Conservation (phyloP, 2,113 vertebrate species). For the Neogobius melanostomus region DNA sequence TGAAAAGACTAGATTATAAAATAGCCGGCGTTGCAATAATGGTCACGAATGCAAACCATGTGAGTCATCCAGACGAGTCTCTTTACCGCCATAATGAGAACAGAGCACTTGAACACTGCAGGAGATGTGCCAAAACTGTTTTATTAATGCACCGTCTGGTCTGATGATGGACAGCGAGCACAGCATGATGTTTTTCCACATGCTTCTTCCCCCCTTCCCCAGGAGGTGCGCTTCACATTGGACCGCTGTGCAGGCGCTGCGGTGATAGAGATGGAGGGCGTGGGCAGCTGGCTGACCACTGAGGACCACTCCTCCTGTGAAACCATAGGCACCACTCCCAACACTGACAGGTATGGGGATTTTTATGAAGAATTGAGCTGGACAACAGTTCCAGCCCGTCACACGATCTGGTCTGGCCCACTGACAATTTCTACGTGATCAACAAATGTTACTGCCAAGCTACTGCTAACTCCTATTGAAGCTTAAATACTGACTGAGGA, state of each 20-base stretch:
- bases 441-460: too few relatives aligned
- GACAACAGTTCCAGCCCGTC: too few relatives aligned
- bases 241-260: conserved; percentile 79
- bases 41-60: not conserved
- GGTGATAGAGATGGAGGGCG: conserved; percentile 81
- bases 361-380: too few relatives aligned
- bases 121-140: not conserved
- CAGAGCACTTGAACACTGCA: conserved; percentile 11
- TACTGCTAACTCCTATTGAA: too few relatives aligned
- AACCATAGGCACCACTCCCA: conserved; percentile 75
- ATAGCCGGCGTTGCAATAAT: not conserved
- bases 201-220: not conserved
- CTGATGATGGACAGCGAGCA: not conserved
- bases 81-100: not conserved
- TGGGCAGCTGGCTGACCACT: conserved; percentile 81
- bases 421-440: too few relatives aligned
- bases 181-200: not conserved
- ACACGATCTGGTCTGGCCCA: too few relatives aligned
- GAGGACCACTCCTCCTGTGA: conserved; percentile 84
- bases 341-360: conserved; percentile 73
- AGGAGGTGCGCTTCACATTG: conserved; percentile 84
- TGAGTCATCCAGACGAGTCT: conserved; percentile 7
- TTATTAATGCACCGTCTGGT: not conserved
- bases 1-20: not conserved
- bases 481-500: too few relatives aligned